A percentile compares a stretch with the other conserved stretches of the same genome.
Conservation (phyloP, 2,888 invertebrate species). For the Camptogramma bilineatum region DNA sequence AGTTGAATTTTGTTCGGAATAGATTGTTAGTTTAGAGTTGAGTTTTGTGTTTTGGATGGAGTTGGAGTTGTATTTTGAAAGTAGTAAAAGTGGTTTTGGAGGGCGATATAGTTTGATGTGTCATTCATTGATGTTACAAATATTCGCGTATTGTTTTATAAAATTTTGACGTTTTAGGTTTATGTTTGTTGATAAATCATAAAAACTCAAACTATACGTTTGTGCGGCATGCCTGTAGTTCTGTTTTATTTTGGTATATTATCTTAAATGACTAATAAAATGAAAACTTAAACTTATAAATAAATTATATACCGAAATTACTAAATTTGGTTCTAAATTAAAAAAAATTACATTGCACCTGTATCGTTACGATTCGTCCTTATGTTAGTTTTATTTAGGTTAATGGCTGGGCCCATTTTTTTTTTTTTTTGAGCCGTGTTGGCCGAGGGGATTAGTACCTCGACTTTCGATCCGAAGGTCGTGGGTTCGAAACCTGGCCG, state of each 20-base stretch:
- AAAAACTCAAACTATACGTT: not conserved
- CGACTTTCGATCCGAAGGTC: too few species aligned
- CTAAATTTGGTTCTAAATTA: too few species aligned
- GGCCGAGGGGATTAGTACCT: too few species aligned
- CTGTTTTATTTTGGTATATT: not conserved
- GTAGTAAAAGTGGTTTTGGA: slow-evolving; percentile 15
- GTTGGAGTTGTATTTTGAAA: slow-evolving; percentile 20
- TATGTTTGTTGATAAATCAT: not conserved
- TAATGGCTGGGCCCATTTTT: too few species aligned
- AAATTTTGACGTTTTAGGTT: not conserved
- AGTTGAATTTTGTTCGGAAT: slow-evolving; percentile 17
- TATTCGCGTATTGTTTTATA: slow-evolving; percentile 29
- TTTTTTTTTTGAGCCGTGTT: too few species aligned
- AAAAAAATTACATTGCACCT: too few species aligned
- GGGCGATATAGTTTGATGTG: slow-evolving; percentile 7
- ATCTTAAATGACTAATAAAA: too few species aligned
- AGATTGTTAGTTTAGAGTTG: slow-evolving; percentile 9
- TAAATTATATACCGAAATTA: too few species aligned
- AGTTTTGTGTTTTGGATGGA: slow-evolving; percentile 23
- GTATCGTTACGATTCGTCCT: too few species aligned
- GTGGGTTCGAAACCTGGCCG: too few species aligned
- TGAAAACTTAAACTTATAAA: too few species aligned
- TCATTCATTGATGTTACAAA: slow-evolving; percentile 26
- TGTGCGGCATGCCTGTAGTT: not conserved
- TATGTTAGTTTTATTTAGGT: too few species aligned